Conservation (phyloP, 2,797 vertebrate genomes). For the Melanotaenia pygmaea region DNA sequence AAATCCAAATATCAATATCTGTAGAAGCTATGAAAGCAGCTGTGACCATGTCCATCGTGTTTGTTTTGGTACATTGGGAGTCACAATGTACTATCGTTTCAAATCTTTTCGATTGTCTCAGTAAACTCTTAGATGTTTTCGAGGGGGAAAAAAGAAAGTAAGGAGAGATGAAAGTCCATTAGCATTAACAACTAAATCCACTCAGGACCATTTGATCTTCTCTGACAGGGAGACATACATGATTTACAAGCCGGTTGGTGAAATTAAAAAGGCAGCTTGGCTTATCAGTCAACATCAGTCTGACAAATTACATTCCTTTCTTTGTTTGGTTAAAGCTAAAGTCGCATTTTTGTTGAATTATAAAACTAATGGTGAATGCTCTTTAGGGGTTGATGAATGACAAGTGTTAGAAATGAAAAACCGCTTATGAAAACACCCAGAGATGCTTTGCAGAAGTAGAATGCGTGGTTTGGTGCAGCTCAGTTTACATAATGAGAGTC, state of each 20-base stretch:
- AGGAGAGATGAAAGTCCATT: constrained; percentile 35
- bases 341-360: no score
- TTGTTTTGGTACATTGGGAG: neutral
- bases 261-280: constrained; percentile 1
- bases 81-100: neutral
- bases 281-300: neutral
- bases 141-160: constrained; percentile 16
- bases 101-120: constrained; percentile 12
- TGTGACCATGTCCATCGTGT: neutral
- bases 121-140: constrained; percentile 25
- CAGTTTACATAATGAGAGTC: no score
- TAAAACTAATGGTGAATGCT: no score
- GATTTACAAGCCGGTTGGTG: neutral
- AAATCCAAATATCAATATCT: constrained; percentile 2
- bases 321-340: neutral
- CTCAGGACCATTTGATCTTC: constrained; percentile 22
- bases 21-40: neutral
- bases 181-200: constrained; percentile 52
- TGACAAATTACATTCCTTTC: neutral
- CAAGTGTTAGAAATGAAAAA: no score
- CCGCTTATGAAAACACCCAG: no score
- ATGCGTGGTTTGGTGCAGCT: no score
- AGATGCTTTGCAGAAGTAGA: no score
- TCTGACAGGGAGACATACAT: constrained; percentile 21
- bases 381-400: no score